Conservation (phyloP, 2,797 vertebrate species). For the Anguilla obscura region DNA sequence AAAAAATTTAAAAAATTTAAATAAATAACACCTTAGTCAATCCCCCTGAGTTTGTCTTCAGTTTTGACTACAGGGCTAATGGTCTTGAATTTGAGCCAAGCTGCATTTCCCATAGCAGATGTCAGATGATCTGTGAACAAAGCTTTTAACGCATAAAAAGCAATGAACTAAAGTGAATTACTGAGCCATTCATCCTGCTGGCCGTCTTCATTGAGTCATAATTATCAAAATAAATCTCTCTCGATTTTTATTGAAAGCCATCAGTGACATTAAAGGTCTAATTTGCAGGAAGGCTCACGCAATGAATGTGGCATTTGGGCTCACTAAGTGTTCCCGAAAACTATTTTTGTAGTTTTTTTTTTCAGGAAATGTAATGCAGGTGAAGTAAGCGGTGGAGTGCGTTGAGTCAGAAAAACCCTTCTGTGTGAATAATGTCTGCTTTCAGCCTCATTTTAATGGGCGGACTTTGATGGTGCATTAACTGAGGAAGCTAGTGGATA, state of each 20-base stretch:
- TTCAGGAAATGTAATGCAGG: slow-evolving; percentile 36
- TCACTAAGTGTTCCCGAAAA: neutral
- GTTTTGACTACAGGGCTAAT: slow-evolving; percentile 1
- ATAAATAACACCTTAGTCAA: neutral
- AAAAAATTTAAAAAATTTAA: neutral
- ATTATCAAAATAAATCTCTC: slow-evolving; percentile 27
- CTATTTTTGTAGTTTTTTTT: slow-evolving; percentile 21
- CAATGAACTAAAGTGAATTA: slow-evolving; percentile 22
- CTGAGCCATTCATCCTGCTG: slow-evolving; percentile 3
- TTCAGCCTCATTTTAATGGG: neutral
- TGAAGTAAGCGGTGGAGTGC: slow-evolving; percentile 56
- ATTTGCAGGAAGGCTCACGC: slow-evolving; percentile 23
- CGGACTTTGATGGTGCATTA: neutral
- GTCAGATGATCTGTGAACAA: slow-evolving; percentile 19
- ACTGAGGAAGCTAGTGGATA: slow-evolving; percentile 42
- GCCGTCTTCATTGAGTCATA: slow-evolving; percentile 15
- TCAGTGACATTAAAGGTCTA: slow-evolving; percentile 5
- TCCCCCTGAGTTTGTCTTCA: neutral
- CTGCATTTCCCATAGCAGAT: slow-evolving; percentile 25
- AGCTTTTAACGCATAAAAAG: neutral
- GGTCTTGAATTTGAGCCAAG: slow-evolving; percentile 22
- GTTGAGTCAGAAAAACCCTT: slow-evolving; percentile 51
- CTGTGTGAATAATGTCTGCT: slow-evolving; percentile 51
- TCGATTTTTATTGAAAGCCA: slow-evolving; percentile 29
- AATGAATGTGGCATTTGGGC: neutral